Percentiles rank a stretch among this genome's conserved stretches.
These are phyloP conservation scores for Oedothorax gibbosus DNA, from an alignment of 1,140 invertebrate species.

Conservation along the genomic window DNA sequence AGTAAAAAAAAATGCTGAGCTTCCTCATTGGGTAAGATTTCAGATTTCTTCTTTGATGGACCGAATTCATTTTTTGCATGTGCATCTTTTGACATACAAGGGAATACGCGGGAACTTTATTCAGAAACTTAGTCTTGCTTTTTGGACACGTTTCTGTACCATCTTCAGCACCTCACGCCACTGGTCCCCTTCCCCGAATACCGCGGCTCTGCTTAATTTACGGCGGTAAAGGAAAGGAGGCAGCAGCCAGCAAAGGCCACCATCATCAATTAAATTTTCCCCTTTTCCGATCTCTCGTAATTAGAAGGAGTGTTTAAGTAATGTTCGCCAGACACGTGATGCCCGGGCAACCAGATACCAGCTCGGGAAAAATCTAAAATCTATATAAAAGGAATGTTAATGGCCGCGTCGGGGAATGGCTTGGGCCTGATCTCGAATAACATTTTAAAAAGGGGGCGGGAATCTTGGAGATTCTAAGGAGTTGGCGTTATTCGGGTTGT, in stretches of 20 bases:
- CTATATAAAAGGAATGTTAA: constrained; percentile 61
- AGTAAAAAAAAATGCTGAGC: too few relatives aligned
- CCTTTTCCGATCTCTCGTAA: constrained; percentile 60
- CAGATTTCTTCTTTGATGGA: too few relatives aligned
- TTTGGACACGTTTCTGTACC: neutral
- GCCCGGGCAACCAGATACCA: constrained; percentile 53
- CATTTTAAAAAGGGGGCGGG: too few relatives aligned
- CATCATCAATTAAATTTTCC: constrained; percentile 62
- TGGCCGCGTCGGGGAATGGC: constrained; percentile 40
- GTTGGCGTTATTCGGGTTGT: too few relatives aligned
- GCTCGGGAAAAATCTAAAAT: constrained; percentile 58
- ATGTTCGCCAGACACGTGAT: constrained; percentile 60
- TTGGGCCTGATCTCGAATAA: neutral
- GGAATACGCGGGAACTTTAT: too few relatives aligned
- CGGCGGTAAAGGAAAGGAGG: constrained; percentile 34
- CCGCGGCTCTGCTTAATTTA: constrained; percentile 53
- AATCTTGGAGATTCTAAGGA: too few relatives aligned
- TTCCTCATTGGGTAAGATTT: too few relatives aligned
- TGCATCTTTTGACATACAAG: too few relatives aligned
- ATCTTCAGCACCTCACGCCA: neutral
- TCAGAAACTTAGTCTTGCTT: too few relatives aligned
- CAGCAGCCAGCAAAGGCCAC: constrained; percentile 34
- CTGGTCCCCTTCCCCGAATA: neutral
- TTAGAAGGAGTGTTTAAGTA: constrained; percentile 61
- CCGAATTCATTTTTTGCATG: too few relatives aligned